These are phyloP conservation scores for Nixonia krombeini DNA, from an alignment of 1,140 invertebrate species.

Conservation along the genomic window DNA sequence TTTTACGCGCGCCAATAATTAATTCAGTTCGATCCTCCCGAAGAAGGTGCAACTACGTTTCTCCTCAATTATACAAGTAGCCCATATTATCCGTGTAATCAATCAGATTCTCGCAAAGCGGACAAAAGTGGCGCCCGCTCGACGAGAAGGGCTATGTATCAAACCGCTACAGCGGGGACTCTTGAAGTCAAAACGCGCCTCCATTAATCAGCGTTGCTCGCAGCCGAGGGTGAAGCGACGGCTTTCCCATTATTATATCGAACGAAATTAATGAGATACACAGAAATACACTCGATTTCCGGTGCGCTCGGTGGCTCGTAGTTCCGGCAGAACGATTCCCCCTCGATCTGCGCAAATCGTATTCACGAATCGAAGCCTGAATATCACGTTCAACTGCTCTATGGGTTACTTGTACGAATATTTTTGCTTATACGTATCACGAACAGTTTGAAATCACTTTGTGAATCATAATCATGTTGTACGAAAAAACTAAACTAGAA, in stretches of 20 bases:
- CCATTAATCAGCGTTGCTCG: conserved; percentile 66
- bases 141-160: conserved; percentile 45
- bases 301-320: conserved; percentile 46
- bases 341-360: conserved; percentile 28
- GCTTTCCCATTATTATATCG: conserved; percentile 67
- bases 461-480: too few relatives aligned
- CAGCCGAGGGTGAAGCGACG: conserved; percentile 31
- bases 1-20: conserved; percentile 47
- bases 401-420: background rate
- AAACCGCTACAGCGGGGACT: conserved; percentile 41
- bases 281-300: conserved; percentile 71
- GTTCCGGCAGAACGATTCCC: conserved; percentile 54
- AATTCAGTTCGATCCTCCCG: conserved; percentile 35
- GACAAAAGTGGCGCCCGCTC: conserved; percentile 39
- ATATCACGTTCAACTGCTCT: background rate
- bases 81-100: conserved; percentile 59
- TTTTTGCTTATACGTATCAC: too few relatives aligned
- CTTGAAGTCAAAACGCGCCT: conserved; percentile 61
- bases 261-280: conserved; percentile 73
- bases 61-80: conserved; percentile 61
- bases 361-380: conserved; percentile 14
- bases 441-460: too few relatives aligned
- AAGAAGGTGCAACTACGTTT: conserved; percentile 53
- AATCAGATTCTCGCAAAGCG: conserved; percentile 55
- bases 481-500: too few relatives aligned